A percentile compares a stretch with the other conserved stretches of the same genome.
Evolutionary conservation across 2,113 vertebrate species (phyloP).

Genomic region (Danionella cerebrum): DNA sequence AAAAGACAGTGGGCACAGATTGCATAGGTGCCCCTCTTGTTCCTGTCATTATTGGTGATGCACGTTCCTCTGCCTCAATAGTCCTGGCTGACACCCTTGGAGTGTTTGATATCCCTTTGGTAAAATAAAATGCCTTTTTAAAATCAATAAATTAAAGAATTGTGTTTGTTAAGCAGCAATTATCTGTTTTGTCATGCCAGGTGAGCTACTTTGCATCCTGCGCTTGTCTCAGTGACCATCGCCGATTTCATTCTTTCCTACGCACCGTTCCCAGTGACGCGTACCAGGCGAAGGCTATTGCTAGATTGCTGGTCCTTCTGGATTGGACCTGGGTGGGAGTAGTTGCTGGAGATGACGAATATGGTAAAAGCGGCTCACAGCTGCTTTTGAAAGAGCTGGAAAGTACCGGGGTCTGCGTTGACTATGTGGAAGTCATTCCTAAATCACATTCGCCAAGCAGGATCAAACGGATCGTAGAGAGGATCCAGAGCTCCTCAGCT

Average conservation of each 20-base stretch:
- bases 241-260: slow-evolving; percentile 42
- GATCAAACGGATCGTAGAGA: slow-evolving; percentile 43
- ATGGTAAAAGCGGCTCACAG: slow-evolving; percentile 48
- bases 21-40: slow-evolving; percentile 27
- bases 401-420: slow-evolving; percentile 42
- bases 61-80: slow-evolving; percentile 43
- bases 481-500: slow-evolving; percentile 43
- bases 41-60: slow-evolving; percentile 49
- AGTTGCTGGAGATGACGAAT: slow-evolving; percentile 49
- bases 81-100: slow-evolving; percentile 46
- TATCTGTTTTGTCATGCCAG: slow-evolving; percentile 7
- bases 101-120: slow-evolving; percentile 54
- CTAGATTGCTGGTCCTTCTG: slow-evolving; percentile 41
- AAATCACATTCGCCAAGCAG: slow-evolving; percentile 27
- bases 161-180: neutral
- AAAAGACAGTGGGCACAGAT: slow-evolving; percentile 19
- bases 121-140: neutral
- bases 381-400: slow-evolving; percentile 45
- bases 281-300: slow-evolving; percentile 47
- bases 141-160: neutral
- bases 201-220: slow-evolving; percentile 46
- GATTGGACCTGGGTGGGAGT: slow-evolving; percentile 52
- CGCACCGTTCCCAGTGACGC: slow-evolving; percentile 48
- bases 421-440: slow-evolving; percentile 47
- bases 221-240: slow-evolving; percentile 31